Conservation (phyloP, 2,113 vertebrate species). For the Romanogobio albipinnatus region DNA sequence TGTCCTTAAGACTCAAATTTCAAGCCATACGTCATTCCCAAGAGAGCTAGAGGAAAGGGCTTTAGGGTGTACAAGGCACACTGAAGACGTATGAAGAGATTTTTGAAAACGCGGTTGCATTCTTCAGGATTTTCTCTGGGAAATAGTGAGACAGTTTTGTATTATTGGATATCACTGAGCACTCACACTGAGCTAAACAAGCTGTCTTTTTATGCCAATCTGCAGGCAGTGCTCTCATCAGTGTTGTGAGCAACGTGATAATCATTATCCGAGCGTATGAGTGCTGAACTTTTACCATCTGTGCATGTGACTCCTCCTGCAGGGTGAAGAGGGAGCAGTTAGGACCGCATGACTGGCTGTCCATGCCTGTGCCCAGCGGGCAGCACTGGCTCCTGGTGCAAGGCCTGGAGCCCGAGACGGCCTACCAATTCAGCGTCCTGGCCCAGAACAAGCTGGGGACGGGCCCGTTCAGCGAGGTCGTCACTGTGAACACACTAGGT, state of each 20-base stretch:
- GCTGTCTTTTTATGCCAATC: slow-evolving; percentile 40
- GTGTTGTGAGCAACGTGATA: slow-evolving; percentile 33
- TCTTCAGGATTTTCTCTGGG: neutral
- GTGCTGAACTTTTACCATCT: slow-evolving; percentile 38
- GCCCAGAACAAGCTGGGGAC: slow-evolving; percentile 97
- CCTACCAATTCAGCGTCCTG: slow-evolving; percentile 98
- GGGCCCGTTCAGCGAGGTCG: slow-evolving; percentile 98
- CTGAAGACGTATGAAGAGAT: slow-evolving; percentile 2
- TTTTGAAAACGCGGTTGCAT: neutral
- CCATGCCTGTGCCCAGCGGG: slow-evolving; percentile 84
- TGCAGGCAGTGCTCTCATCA: slow-evolving; percentile 47
- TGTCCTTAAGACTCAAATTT: neutral
- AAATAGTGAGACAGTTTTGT: slow-evolving; percentile 22
- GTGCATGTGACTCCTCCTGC: slow-evolving; percentile 56
- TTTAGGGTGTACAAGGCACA: neutral
- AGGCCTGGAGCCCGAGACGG: slow-evolving; percentile 92
- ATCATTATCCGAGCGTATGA: slow-evolving; percentile 41
- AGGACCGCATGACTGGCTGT: slow-evolving; percentile 96
- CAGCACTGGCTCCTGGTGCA: slow-evolving; percentile 90
- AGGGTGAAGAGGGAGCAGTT: slow-evolving; percentile 97
- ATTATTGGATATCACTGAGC: slow-evolving; percentile 35
- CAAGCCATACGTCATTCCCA: neutral
- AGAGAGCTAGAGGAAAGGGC: neutral
- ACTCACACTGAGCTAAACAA: slow-evolving; percentile 45
- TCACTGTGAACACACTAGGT: slow-evolving; percentile 99